A percentile compares a stretch with the other conserved stretches of the same genome.
phyloP scores from a whole-genome alignment of 2,113 vertebrate genomes.

The Coreoperca whiteheadi region DNA sequence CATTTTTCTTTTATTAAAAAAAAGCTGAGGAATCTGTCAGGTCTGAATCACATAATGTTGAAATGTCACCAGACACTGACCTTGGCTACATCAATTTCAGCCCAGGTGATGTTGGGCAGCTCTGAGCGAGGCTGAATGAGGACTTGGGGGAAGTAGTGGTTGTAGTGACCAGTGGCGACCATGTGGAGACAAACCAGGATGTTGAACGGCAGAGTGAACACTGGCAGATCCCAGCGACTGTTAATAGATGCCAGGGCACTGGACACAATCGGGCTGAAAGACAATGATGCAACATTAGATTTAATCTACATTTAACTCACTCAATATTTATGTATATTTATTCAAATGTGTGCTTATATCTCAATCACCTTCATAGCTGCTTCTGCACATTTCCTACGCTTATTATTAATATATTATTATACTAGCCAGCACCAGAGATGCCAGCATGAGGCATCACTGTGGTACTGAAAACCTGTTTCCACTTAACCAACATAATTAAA shows the following conservation, averaged over 20 bases:
- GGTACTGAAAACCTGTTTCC: not conserved
- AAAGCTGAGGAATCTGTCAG: not conserved
- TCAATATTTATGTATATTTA: not conserved
- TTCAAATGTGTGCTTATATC: not conserved
- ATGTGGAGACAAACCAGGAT: constrained; percentile 91
- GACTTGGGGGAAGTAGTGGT: constrained; percentile 87
- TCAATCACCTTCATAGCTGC: not conserved
- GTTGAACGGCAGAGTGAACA: constrained; percentile 96
- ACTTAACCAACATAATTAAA: not conserved
- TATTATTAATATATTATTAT: too few relatives aligned
- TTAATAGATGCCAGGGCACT: constrained; percentile 90
- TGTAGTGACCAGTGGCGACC: constrained; percentile 92
- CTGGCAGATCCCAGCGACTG: constrained; percentile 94
- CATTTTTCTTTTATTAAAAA: too few relatives aligned
- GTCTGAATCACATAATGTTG: not conserved
- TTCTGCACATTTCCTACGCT: not conserved
- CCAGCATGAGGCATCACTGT: not conserved
- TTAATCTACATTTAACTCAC: not conserved
- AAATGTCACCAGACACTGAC: constrained; percentile 76
- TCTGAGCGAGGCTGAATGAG: constrained; percentile 83
- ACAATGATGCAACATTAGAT: constrained; percentile 37
- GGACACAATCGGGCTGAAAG: constrained; percentile 90
- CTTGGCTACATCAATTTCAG: constrained; percentile 84
- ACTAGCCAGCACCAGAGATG: too few relatives aligned
- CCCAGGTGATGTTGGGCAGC: constrained; percentile 90